These are phyloP conservation scores for Vesta saturnalis DNA, from an alignment of 2,888 invertebrate species.

Conservation along the genomic window DNA sequence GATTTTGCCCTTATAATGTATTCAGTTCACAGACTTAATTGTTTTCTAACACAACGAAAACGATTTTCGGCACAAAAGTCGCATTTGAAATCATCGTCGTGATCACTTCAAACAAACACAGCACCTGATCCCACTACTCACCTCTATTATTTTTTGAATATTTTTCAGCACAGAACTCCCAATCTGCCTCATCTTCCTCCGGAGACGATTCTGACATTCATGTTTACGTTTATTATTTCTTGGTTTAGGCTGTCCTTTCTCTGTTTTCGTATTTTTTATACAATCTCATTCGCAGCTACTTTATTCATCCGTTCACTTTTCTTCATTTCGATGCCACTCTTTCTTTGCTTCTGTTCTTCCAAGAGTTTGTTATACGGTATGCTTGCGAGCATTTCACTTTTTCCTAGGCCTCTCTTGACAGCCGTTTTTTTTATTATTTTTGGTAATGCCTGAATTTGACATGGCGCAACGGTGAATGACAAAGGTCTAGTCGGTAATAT, in stretches of 20 bases:
- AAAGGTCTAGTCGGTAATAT: no score
- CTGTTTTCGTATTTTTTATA: conserved; percentile 1
- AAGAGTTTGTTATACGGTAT: no score
- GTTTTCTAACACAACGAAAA: not conserved
- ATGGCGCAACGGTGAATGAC: no score
- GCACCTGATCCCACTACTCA: not conserved
- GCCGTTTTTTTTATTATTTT: no score
- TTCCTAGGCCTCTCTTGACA: no score
- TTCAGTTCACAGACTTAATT: not conserved
- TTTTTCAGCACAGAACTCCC: not conserved
- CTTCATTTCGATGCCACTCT: not conserved
- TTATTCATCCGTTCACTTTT: not conserved
- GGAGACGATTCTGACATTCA: not conserved
- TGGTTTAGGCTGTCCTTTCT: not conserved
- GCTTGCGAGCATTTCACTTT: no score
- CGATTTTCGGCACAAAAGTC: not conserved
- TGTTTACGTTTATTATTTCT: not conserved
- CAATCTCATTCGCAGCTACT: no score
- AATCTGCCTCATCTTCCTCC: not conserved
- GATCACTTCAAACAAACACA: not conserved
- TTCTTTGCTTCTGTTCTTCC: not conserved
- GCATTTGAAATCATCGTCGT: not conserved
- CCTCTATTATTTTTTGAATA: not conserved
- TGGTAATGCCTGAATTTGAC: no score
- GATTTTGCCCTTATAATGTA: no score